Evolutionary conservation across 2,113 vertebrate species (phyloP), one percentile per base, ranked within the genome.

Genomic region (Notechis scutatus): DNA sequence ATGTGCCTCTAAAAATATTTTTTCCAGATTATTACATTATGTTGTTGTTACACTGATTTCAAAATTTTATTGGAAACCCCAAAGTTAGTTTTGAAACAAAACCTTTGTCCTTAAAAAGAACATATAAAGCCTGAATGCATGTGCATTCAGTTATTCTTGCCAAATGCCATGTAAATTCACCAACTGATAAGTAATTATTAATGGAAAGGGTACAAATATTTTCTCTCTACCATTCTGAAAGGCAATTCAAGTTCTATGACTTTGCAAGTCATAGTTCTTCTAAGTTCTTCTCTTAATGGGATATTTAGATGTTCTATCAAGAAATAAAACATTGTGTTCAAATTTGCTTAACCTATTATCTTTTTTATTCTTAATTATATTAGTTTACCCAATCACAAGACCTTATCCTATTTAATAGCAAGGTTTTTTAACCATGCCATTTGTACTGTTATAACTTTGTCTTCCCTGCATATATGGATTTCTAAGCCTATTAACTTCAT

Each of bases 221-320:
- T 85, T 69, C 26, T 39, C 34, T 61, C 50, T 24, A 87, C 92
- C 15, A 39, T 89, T 14, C 26, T 57, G 42, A 92, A 81, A 93
- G 12, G 7, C 74, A 93, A 42, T 91, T 90, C 86, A 56, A 3
- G 74, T 94, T 89, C 42, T 15, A 55, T 61, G 91, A 88, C 85
- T 45, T 90, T 81, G 10, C 39, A 1, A 0, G 91, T 54, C n/a
- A 93, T 34, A 69, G 34, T 52, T 92, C 87, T 90, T 74, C 91
- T 94, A 92, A 95, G 54, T 56, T 26, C 8, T 87, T 24, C 20
- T 34, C 29, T 52, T 42, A 88, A 52, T 3, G 6, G 91, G 92
- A 74, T 64, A 90, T 95, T 91, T 69, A 59, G 69, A 54, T 57
- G 20, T 9, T 45, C 52, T 81, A 69, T 61, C 87, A 45, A 12